Conservation (phyloP, 2,797 vertebrate genomes). For the Ammospiza maritima region DNA sequence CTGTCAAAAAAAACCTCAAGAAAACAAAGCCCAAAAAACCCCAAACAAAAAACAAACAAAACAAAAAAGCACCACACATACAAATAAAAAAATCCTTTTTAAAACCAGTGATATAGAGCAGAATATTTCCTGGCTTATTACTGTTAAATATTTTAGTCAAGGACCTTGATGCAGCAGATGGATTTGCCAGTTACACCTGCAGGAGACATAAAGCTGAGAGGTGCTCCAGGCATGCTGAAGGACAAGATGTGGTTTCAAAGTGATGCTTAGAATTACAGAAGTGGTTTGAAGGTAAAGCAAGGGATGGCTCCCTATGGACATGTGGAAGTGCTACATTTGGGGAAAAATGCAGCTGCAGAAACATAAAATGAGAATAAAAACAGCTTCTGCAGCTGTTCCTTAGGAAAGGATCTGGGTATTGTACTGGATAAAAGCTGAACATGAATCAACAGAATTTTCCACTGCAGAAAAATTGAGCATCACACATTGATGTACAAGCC, state of each 20-base stretch:
- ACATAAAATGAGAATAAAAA: neutral
- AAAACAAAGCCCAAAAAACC: neutral
- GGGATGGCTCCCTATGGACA: neutral
- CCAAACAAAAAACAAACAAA: neutral
- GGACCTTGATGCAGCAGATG: neutral
- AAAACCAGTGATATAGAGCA: neutral
- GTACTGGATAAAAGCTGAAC: neutral
- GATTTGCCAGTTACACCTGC: neutral
- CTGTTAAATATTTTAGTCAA: neutral
- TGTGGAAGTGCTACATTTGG: neutral
- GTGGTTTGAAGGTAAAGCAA: neutral
- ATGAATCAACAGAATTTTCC: neutral
- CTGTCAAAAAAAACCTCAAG: neutral
- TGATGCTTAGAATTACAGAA: neutral
- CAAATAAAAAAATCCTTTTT: too few relatives aligned
- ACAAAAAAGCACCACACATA: accelerated
- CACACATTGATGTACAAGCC: neutral
- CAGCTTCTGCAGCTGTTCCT: neutral
- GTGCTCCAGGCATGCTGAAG: neutral
- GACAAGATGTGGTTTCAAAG: neutral
- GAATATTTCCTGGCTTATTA: neutral
- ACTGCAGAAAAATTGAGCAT: neutral
- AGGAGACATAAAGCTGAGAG: neutral
- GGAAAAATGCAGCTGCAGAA: constrained; percentile 7
- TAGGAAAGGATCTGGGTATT: neutral